Conservation (phyloP, 2,113 vertebrate genomes). For the Sinocyclocheilus rhinocerous region DNA sequence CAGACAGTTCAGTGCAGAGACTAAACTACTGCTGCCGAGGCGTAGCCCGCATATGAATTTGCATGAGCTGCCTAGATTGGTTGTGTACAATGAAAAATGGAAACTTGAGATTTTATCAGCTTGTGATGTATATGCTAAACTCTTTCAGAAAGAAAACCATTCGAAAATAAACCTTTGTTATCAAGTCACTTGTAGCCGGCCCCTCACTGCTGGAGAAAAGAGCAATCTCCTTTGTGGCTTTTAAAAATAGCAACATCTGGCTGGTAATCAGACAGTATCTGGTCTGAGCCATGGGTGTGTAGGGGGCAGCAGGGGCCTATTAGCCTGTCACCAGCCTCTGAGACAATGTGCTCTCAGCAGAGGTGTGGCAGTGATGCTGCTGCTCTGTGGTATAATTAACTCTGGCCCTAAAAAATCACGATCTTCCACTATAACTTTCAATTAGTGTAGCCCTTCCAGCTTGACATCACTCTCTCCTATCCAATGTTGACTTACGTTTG, state of each 20-base stretch:
- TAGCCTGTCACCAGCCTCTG: conserved; percentile 34
- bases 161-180: conserved; percentile 22
- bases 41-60: neutral
- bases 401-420: neutral
- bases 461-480: conserved; percentile 13
- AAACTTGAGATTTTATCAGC: neutral
- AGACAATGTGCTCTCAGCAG: conserved; percentile 21
- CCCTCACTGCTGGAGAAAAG: neutral
- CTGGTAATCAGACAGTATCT: conserved; percentile 26
- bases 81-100: neutral
- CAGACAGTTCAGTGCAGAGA: neutral
- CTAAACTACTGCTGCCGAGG: neutral
- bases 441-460: conserved; percentile 19
- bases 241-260: conserved; percentile 49
- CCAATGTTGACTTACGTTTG: neutral
- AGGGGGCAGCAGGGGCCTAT: conserved; percentile 10
- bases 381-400: conserved; percentile 28
- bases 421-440: neutral
- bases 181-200: neutral
- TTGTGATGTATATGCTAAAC: neutral
- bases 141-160: neutral
- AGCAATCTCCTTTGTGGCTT: conserved; percentile 31
- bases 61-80: conserved; percentile 16
- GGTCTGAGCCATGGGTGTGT: conserved; percentile 32
- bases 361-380: conserved; percentile 20